These are phyloP conservation scores for Heteromormyrus szaboi DNA, from an alignment of 2,797 vertebrate genomes.

Conservation along the genomic window DNA sequence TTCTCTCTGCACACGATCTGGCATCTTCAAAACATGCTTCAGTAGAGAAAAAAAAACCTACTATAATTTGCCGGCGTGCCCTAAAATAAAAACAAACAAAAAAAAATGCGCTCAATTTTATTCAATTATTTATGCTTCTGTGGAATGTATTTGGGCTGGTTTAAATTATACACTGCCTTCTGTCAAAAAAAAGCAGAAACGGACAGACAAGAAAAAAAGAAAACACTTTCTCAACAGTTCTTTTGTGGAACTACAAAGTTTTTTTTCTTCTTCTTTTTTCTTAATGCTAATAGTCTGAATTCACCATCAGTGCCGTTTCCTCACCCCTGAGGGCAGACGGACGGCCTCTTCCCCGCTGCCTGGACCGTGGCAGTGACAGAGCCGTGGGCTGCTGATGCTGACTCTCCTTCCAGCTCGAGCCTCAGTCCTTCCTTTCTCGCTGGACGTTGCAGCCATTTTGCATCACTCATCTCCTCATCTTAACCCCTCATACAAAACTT, in stretches of 20 bases:
- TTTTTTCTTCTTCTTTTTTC: constrained; percentile 25
- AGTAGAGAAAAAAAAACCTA: constrained; percentile 45
- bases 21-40: constrained; percentile 19
- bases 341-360: constrained; percentile 33
- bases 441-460: constrained; percentile 40
- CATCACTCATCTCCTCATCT: constrained; percentile 49
- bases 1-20: constrained; percentile 41
- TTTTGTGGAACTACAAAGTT: constrained; percentile 52
- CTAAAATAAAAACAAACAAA: constrained; percentile 28
- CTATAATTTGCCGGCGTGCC: constrained; percentile 62
- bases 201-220: constrained; percentile 13
- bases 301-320: constrained; percentile 45
- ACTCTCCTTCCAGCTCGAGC: constrained; percentile 27
- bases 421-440: constrained; percentile 4
- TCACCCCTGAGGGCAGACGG: constrained; percentile 46
- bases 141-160: constrained; percentile 59
- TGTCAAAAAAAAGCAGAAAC: constrained; percentile 34
- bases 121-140: constrained; percentile 71
- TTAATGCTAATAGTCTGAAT: constrained; percentile 33
- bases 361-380: constrained; percentile 54
- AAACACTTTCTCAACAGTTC: constrained; percentile 35
- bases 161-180: constrained; percentile 53
- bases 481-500: not conserved
- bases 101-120: constrained; percentile 57
- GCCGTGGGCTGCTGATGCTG: constrained; percentile 36